Evolutionary conservation across 2,797 vertebrate species (phyloP).

Genomic region (Netta rufina): DNA sequence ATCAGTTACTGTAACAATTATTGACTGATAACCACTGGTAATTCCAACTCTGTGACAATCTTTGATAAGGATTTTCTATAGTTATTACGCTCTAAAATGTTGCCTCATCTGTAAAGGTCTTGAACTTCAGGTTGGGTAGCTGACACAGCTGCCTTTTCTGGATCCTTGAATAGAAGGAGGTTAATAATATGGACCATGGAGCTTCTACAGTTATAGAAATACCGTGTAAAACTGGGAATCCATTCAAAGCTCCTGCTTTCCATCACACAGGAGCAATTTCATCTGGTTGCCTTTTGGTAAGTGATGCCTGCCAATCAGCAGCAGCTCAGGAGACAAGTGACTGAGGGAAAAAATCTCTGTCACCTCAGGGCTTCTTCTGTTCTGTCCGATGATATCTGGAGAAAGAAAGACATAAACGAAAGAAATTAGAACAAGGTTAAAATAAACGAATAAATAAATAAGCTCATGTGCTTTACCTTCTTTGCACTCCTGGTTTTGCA

Average conservation of each 20-base stretch:
- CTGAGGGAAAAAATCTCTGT: neutral
- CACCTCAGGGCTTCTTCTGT: neutral
- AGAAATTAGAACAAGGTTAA: neutral
- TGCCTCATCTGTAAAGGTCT: neutral
- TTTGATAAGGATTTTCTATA: constrained; percentile 38
- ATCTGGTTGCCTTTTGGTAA: neutral
- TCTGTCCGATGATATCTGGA: neutral
- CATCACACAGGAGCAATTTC: rapidly evolving
- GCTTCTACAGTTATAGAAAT: neutral
- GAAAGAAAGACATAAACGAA: neutral
- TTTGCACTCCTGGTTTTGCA: neutral
- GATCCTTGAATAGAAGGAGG: neutral
- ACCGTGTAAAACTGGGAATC: rapidly evolving
- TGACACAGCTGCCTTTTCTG: neutral
- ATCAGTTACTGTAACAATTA: constrained; percentile 55
- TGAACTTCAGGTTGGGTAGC: constrained; percentile 1
- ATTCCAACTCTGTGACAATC: constrained; percentile 13
- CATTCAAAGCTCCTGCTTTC: neutral
- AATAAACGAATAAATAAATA: neutral
- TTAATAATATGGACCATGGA: neutral
- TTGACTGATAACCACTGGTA: constrained; percentile 49
- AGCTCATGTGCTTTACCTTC: neutral
- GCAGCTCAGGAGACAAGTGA: neutral
- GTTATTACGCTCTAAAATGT: constrained; percentile 12
- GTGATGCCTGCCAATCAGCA: neutral